Evolutionary conservation across 2,888 invertebrate species (phyloP), one percentile per base, ranked within the genome.

Genomic region (Stenodera caucasica): DNA sequence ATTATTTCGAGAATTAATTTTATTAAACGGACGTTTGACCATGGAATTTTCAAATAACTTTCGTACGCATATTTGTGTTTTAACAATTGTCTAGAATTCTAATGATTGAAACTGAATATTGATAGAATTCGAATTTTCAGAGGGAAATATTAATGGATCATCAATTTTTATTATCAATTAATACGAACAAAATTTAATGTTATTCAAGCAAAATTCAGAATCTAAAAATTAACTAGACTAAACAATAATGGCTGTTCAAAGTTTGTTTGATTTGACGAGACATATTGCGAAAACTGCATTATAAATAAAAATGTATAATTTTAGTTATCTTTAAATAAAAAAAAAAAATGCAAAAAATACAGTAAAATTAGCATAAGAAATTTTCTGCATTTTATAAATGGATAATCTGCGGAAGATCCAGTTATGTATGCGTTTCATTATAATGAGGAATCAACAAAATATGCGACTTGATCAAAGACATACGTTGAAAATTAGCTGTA

Each of bases 201-300:
- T 40, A 18, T 40, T 40, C 8, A 18, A 40, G 21, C 18, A 40
- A 40, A 18, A 18, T 18, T 40, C 21, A 40, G 40, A 18, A 18
- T 40, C 18, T 40, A 40, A 40, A 40, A 40, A 40, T 40, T 18
- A 18, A 21, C 40, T 40, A 40, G 40, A 40, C 40, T 40, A 40
- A 40, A 40, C 40, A 40, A 40, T 40, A 2, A 11, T 40, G 26
- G 5, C 26, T 26, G 26, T 40, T 3, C 18, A 40, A 40, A 18
- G 40, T 40, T 40, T 40, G 40, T 40, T 40, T 18, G 18, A 18
- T 40, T 18, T 40, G 18, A 40, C 40, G 21, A 18, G 9, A 40
- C 40, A 21, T 40, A 40, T 40, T 40, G 40, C 21, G 40, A 40
- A 40, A 40, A 40, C 21, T 40, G 40, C 40, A 40, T 40, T 40